A percentile compares a stretch with the other conserved stretches of the same genome.
phyloP scores from a whole-genome alignment of 2,888 invertebrate genomes.

The Sesia apiformis region DNA sequence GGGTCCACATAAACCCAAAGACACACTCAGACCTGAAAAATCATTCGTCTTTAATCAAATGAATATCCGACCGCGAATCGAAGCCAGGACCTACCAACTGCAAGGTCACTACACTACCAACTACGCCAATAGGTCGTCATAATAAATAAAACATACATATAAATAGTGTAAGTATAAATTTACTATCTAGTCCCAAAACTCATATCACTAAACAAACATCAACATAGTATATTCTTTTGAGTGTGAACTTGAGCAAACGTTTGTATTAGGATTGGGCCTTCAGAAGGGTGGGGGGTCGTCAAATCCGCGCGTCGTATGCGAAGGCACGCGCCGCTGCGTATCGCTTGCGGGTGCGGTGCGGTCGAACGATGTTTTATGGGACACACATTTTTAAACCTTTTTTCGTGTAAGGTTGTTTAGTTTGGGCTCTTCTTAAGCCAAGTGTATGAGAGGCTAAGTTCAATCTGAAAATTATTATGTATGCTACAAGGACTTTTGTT shows the following conservation, averaged over 20 bases:
- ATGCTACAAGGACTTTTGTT: no score
- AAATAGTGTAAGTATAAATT: no score
- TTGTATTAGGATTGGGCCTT: slow-evolving; percentile 49
- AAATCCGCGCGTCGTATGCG: slow-evolving; percentile 56
- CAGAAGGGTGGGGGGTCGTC: slow-evolving; percentile 13
- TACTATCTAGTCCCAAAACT: neutral
- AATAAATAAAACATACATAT: neutral
- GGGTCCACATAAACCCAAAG: no score
- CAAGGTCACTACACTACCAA: no score
- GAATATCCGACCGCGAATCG: no score
- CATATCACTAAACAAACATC: neutral
- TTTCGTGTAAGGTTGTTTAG: slow-evolving; percentile 32
- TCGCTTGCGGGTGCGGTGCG: slow-evolving; percentile 18
- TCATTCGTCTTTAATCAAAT: no score
- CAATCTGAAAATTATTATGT: no score
- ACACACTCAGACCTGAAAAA: no score
- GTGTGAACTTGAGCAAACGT: slow-evolving; percentile 51
- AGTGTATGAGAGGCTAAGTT: no score
- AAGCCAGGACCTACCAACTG: no score
- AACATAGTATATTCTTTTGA: slow-evolving; percentile 44
- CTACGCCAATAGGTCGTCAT: no score
- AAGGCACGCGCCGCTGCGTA: slow-evolving; percentile 54
- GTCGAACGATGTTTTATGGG: slow-evolving; percentile 37
- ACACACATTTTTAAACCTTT: slow-evolving; percentile 35
- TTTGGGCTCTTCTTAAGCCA: slow-evolving; percentile 9